phyloP scores from a whole-genome alignment of 2,888 invertebrate species.

The Mechanitis mazaeus region DNA sequence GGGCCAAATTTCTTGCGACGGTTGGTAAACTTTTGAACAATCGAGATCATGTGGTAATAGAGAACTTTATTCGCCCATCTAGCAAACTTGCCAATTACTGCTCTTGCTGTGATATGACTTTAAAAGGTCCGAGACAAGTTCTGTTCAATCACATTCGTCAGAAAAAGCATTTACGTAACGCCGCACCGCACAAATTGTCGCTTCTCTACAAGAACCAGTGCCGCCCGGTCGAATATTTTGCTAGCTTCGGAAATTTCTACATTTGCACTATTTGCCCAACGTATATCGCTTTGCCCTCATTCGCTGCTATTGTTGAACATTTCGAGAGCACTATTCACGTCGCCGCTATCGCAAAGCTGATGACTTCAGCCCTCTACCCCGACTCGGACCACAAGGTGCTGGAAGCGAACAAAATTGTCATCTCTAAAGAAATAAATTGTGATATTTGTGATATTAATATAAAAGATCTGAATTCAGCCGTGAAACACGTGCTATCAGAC shows the following conservation, averaged over 20 bases:
- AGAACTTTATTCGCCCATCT: conserved; percentile 66
- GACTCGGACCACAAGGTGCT: conserved; percentile 47
- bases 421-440: conserved; percentile 43
- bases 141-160: conserved; percentile 69
- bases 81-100: conserved; percentile 67
- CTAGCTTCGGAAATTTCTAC: conserved; percentile 69
- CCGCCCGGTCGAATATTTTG: conserved; percentile 63
- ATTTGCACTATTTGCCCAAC: conserved; percentile 60
- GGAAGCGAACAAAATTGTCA: conserved; percentile 42
- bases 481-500: conserved; percentile 51
- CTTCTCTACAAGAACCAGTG: conserved; percentile 63
- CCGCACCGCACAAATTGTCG: conserved; percentile 59
- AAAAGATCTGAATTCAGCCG: conserved; percentile 42
- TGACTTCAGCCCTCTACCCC: conserved; percentile 50
- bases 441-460: conserved; percentile 49
- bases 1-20: conserved; percentile 66
- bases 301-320: conserved; percentile 63
- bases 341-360: conserved; percentile 52
- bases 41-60: conserved; percentile 64
- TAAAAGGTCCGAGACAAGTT: conserved; percentile 67
- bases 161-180: conserved; percentile 68
- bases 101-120: conserved; percentile 64
- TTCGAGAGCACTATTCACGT: conserved; percentile 59
- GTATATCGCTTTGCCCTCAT: conserved; percentile 58
- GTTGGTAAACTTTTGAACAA: conserved; percentile 61